phyloP scores from a whole-genome alignment of 2,797 vertebrate species.

The Tiaroga cobitis region DNA sequence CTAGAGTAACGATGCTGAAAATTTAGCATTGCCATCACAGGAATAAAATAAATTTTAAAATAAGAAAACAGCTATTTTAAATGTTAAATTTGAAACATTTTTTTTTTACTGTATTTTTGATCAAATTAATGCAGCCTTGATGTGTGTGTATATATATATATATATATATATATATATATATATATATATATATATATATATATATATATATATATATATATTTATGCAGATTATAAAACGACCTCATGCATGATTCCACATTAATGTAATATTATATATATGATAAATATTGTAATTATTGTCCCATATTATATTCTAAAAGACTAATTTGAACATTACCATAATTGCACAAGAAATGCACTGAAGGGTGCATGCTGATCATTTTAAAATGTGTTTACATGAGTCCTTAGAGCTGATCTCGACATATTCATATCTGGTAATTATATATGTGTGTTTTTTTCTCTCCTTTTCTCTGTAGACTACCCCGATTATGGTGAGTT shows the following conservation, averaged over 20 bases:
- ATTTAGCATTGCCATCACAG: neutral
- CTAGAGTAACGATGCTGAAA: neutral
- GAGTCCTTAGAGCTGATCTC: slow-evolving; percentile 1
- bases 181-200: neutral
- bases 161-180: too few relatives aligned
- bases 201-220: neutral
- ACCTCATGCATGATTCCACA: neutral
- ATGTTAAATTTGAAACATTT: too few relatives aligned
- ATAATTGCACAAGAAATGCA: slow-evolving; percentile 13
- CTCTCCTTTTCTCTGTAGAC: slow-evolving; percentile 48
- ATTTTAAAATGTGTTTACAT: slow-evolving; percentile 9
- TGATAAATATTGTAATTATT: neutral
- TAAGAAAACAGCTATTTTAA: too few relatives aligned
- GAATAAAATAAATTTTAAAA: too few relatives aligned
- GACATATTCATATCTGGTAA: slow-evolving; percentile 30
- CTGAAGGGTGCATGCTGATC: slow-evolving; percentile 14
- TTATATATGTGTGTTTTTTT: slow-evolving; percentile 32
- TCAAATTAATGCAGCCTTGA: too few relatives aligned
- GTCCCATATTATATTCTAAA: neutral
- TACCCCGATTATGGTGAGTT: slow-evolving; percentile 56
- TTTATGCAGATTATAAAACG: neutral
- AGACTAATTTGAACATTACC: neutral
- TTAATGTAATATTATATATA: neutral
- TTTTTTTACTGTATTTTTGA: too few relatives aligned
- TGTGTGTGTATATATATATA: too few relatives aligned